Conservation (phyloP, 2,888 invertebrate species). For the Aphodius sticticus region DNA sequence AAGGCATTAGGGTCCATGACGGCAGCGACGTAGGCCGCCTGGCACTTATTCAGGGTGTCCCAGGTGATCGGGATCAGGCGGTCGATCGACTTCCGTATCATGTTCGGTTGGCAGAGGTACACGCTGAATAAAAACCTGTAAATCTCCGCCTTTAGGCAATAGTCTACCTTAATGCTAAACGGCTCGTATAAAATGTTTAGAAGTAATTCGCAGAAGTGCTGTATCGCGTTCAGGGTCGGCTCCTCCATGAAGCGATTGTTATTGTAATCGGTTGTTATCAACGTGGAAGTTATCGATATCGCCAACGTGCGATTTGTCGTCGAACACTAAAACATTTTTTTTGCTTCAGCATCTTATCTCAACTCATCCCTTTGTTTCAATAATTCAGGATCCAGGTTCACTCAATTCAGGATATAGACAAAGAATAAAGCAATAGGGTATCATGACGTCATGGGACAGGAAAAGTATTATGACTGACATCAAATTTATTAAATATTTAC, state of each 20-base stretch:
- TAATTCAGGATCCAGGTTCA: not conserved
- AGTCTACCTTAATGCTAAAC: conserved; percentile 40
- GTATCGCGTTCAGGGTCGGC: conserved; percentile 21
- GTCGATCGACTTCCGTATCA: conserved; percentile 32
- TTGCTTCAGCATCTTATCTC: not conserved
- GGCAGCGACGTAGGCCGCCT: conserved; percentile 38
- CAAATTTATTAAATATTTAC: too few species aligned
- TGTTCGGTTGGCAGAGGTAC: conserved; percentile 34
- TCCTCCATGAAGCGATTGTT: conserved; percentile 15
- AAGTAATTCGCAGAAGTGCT: conserved; percentile 37
- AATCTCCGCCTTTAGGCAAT: conserved; percentile 39
- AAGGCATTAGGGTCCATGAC: conserved; percentile 31
- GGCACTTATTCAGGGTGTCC: conserved; percentile 40
- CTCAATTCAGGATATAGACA: too few species aligned
- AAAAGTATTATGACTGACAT: too few species aligned
- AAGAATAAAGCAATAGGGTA: too few species aligned
- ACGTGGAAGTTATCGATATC: conserved; percentile 29
- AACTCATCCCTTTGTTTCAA: not conserved
- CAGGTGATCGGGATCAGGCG: conserved; percentile 39
- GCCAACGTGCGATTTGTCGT: conserved; percentile 33
- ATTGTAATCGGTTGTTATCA: conserved; percentile 30
- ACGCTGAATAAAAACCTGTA: conserved; percentile 35
- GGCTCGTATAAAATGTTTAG: conserved; percentile 38
- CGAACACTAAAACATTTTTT: conserved; percentile 27
- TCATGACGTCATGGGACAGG: too few species aligned